Evolutionary conservation across 2,888 invertebrate genomes (phyloP), one percentile per base, ranked within the genome.

Genomic region (Cancer borealis): DNA sequence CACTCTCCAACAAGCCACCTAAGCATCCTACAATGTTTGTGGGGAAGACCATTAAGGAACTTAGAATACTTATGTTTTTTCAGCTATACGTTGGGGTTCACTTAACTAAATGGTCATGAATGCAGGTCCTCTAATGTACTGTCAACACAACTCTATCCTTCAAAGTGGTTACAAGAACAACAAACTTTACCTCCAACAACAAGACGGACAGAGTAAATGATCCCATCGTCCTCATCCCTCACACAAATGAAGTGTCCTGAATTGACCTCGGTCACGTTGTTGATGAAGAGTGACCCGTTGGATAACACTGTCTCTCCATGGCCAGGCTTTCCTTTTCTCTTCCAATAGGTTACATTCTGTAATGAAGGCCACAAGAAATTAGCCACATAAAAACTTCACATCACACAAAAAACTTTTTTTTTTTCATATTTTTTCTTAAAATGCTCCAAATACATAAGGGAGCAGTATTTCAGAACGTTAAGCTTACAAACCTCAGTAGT

Each of bases 261-360:
- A n/a, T 91, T 46, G 45, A 73, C 45, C 21, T 30, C 30, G 1
- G 91, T 73, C 66, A 91, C 91, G 21, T 91, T 91, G n/a, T 46
- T 91, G 66, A 91, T 66, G 91, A 39, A 39, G 8, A 91, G 91
- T 1, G 91, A 91, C 21, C 91, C 46, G n/a, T 91, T 54, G 39
- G 54, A 54, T 54, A 91, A 73, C 46, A 91, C 91, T 21, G 60
- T 30, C 26, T 73, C 73, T 26, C 73, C 73, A 5, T 10, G 46
- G 5, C 3, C 45, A 17, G 46, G 39, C 49, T 26, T 39, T 14
- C 90, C 60, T 60, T 60, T 39, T 6, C 30, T n/a, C 2, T 54
- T 26, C 90, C 90, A 90, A 30, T 14, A 60, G 26, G 54, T 54
- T 17, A 6, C 30, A 5, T 26, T 39, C 90, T 90, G 39, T 17